phyloP scores from a whole-genome alignment of 2,888 invertebrate species.

The Drosophila melanocephala region DNA sequence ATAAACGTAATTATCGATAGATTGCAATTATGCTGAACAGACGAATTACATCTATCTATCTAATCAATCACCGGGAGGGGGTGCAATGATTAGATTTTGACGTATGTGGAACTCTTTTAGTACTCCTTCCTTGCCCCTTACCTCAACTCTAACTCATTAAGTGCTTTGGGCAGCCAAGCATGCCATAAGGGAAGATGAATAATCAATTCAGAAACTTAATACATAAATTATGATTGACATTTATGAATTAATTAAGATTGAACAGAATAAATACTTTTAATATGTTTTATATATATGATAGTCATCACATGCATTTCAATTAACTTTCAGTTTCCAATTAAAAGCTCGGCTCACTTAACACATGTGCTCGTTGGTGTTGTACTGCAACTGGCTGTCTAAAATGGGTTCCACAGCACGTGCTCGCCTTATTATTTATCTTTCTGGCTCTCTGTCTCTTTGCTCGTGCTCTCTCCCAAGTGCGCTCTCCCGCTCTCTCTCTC shows the following conservation, averaged over 20 bases:
- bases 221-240: neutral
- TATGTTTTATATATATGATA: neutral
- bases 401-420: constrained; percentile 45
- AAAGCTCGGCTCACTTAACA: constrained; percentile 1
- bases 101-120: neutral
- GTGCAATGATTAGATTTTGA: neutral
- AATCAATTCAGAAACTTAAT: neutral
- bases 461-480: constrained; percentile 1
- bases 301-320: neutral
- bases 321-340: neutral
- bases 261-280: neutral
- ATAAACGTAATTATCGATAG: neutral
- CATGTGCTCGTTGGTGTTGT: constrained; percentile 12
- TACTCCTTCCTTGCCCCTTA: neutral
- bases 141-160: neutral
- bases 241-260: neutral
- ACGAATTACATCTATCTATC: neutral
- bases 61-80: neutral
- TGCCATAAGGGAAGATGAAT: neutral
- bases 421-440: constrained; percentile 11
- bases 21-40: neutral
- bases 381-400: too few relatives aligned
- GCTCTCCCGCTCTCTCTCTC: constrained; percentile 27
- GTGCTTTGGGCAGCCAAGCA: neutral
- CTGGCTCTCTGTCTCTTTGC: neutral